phyloP scores from a whole-genome alignment of 2,797 vertebrate species.

The Sphenopsis melanotis region DNA sequence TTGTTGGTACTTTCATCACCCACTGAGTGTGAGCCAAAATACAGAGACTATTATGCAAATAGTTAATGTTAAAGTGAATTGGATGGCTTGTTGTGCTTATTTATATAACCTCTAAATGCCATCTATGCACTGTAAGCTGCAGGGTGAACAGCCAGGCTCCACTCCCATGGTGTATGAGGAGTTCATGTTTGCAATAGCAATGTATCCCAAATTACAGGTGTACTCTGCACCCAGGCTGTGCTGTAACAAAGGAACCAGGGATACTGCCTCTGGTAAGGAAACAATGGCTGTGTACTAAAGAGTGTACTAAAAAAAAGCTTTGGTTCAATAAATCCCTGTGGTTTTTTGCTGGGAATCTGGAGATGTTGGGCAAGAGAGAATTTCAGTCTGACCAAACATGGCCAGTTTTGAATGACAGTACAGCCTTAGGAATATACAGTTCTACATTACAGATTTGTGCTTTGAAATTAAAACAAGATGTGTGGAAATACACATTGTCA shows the following conservation, averaged over 20 bases:
- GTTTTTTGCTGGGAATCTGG: background rate
- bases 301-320: background rate
- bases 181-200: background rate
- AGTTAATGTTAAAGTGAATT: background rate
- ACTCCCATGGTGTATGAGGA: background rate
- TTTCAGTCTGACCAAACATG: background rate
- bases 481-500: slow-evolving; percentile 48
- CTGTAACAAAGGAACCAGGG: background rate
- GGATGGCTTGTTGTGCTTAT: background rate
- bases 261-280: background rate
- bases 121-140: background rate
- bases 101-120: background rate
- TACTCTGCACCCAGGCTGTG: background rate
- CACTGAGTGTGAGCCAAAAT: background rate
- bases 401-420: background rate
- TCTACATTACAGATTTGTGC: background rate
- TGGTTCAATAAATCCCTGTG: background rate
- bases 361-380: background rate
- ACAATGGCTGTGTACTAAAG: rapidly evolving
- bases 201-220: background rate
- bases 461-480: slow-evolving; percentile 35
- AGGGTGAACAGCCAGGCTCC: background rate
- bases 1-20: background rate
- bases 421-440: background rate
- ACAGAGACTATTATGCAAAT: background rate